These are phyloP conservation scores for Narcine bancroftii DNA, from an alignment of 2,113 vertebrate species.

Conservation along the genomic window DNA sequence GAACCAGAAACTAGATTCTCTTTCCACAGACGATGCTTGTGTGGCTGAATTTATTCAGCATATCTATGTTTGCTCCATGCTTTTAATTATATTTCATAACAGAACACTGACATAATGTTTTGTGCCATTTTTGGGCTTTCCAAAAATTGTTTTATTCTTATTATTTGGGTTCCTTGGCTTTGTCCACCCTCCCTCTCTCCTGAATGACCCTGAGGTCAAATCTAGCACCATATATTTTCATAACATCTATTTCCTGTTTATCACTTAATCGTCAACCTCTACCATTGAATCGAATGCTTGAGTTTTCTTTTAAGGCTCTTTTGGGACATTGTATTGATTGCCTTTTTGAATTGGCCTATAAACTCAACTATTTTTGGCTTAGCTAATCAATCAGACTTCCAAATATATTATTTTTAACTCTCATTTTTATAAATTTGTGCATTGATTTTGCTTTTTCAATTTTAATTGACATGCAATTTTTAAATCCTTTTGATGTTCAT, in stretches of 20 bases:
- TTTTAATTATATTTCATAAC: background rate
- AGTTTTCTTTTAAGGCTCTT: conserved; percentile 11
- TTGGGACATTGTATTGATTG: background rate
- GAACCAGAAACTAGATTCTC: too few species aligned
- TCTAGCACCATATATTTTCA: background rate
- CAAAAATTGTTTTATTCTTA: background rate
- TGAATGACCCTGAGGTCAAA: background rate
- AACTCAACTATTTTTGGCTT: background rate
- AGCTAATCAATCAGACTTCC: background rate
- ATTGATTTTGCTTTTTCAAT: background rate
- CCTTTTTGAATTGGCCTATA: background rate
- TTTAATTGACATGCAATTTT: background rate
- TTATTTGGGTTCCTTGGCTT: background rate
- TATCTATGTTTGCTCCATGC: background rate
- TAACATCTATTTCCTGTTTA: background rate
- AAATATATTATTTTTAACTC: background rate
- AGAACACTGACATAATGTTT: background rate
- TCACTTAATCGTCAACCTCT: background rate
- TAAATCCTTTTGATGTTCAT: background rate
- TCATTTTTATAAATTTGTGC: background rate
- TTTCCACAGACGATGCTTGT: too few species aligned
- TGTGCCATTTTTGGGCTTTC: background rate
- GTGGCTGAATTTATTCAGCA: too few species aligned
- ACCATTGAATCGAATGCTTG: background rate
- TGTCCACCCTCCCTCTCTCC: background rate